Conservation (phyloP, 2,113 vertebrate genomes). For the Gallinago jamesoni region DNA sequence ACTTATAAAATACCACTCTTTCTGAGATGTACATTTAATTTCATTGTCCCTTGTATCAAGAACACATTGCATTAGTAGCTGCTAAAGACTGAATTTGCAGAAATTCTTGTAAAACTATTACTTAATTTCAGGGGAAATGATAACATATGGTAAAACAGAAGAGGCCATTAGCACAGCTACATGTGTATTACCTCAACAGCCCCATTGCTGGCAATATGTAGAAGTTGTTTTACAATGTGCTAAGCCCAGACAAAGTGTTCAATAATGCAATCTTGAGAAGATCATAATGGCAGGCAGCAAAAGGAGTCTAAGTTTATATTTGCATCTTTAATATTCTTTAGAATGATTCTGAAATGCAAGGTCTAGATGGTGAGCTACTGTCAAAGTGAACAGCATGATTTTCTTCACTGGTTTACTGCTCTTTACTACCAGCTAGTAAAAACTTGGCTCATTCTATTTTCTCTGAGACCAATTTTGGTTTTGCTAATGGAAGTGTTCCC, state of each 20-base stretch:
- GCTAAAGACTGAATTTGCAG: neutral
- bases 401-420: neutral
- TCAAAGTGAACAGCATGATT: neutral
- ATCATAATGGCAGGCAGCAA: neutral
- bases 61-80: neutral
- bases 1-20: neutral
- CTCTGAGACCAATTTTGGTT: neutral
- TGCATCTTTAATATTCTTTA: neutral
- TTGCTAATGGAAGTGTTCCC: neutral
- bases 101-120: neutral
- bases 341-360: neutral
- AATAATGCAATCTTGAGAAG: neutral
- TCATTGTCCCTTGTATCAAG: neutral
- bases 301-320: neutral
- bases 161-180: slow-evolving; percentile 20
- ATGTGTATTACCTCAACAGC: neutral
- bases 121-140: slow-evolving; percentile 35
- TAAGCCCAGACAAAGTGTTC: neutral
- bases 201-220: neutral
- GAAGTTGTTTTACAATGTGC: neutral
- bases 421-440: neutral
- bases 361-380: neutral
- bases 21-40: slow-evolving; percentile 11
- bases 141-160: neutral
- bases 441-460: neutral